These are phyloP conservation scores for Centropus bengalensis DNA, from an alignment of 2,113 vertebrate species.

Conservation along the genomic window DNA sequence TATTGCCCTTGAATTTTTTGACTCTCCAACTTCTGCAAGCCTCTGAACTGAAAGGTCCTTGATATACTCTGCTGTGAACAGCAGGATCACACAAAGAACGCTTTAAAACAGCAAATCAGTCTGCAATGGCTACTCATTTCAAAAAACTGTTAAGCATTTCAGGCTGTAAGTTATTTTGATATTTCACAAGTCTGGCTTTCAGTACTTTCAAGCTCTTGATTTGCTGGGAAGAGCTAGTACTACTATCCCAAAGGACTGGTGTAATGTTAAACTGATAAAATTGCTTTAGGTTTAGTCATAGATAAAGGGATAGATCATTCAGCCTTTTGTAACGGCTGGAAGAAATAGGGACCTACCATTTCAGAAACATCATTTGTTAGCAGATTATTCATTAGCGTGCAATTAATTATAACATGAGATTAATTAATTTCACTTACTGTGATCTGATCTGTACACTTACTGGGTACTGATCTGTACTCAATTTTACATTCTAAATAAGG, in stretches of 20 bases:
- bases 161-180: slow-evolving; percentile 35
- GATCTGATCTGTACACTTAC: too few relatives aligned
- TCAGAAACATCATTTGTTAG: neutral
- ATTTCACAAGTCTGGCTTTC: slow-evolving; percentile 60
- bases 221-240: slow-evolving; percentile 54
- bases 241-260: slow-evolving; percentile 45
- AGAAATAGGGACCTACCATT: slow-evolving; percentile 7
- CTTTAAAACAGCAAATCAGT: slow-evolving; percentile 66
- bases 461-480: neutral
- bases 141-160: slow-evolving; percentile 60
- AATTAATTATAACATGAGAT: neutral
- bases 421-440: neutral
- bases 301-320: slow-evolving; percentile 31
- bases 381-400: neutral
- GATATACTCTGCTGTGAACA: neutral
- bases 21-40: neutral
- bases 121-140: slow-evolving; percentile 47
- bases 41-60: slow-evolving; percentile 41
- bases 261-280: slow-evolving; percentile 61
- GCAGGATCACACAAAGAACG: slow-evolving; percentile 3
- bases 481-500: neutral
- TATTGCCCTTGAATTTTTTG: slow-evolving; percentile 11
- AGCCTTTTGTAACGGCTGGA: neutral
- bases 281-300: slow-evolving; percentile 55
- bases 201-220: slow-evolving; percentile 62